These are phyloP conservation scores for Alectura lathami DNA, from an alignment of 2,113 vertebrate genomes.

Conservation along the genomic window DNA sequence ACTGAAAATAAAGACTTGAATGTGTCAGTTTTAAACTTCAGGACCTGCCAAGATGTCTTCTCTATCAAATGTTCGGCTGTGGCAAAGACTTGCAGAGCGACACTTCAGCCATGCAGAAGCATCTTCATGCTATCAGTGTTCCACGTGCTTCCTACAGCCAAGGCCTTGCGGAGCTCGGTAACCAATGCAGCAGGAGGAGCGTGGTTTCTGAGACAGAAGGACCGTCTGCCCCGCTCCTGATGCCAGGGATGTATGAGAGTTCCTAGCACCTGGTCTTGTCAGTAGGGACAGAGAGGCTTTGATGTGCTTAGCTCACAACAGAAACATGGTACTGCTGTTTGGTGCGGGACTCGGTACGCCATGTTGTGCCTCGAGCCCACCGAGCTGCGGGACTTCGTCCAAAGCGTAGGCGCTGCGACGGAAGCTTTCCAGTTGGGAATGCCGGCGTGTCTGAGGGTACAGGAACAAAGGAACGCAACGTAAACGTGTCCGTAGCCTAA, in stretches of 20 bases:
- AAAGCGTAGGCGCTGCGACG: background rate
- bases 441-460: background rate
- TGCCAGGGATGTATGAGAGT: background rate
- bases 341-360: too few species aligned
- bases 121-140: background rate
- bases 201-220: background rate
- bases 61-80: background rate
- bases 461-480: fast-evolving
- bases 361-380: background rate
- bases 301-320: background rate
- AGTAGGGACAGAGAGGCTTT: background rate
- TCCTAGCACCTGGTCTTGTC: background rate
- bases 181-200: background rate
- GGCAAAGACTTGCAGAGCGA: background rate
- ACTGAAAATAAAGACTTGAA: background rate
- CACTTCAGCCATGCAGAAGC: background rate
- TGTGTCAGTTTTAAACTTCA: background rate
- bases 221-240: background rate
- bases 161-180: background rate
- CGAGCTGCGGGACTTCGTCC: background rate
- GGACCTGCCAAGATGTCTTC: background rate
- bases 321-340: background rate
- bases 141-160: fast-evolving
- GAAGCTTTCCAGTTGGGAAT: background rate
- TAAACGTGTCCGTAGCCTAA: too few species aligned